Percentiles rank a stretch among this genome's conserved stretches.
Evolutionary conservation across 1,140 invertebrate genomes (phyloP).

Genomic region (Dolichoris vasculosae): DNA sequence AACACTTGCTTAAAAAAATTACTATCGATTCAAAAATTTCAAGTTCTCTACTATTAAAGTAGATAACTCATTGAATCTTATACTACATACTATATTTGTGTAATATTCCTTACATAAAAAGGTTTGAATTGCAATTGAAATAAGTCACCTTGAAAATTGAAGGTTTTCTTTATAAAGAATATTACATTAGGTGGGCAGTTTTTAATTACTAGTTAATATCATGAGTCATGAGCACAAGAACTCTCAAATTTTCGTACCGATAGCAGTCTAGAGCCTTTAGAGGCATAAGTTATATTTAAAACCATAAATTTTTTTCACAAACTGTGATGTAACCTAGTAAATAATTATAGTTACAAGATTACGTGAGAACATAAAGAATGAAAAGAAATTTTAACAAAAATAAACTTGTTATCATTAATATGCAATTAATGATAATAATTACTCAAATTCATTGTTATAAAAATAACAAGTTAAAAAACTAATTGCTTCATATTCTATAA

Average conservation of each 20-base stretch:
- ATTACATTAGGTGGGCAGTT: constrained; percentile 46
- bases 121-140: constrained; percentile 41
- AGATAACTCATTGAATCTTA: constrained; percentile 38
- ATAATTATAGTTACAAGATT: constrained; percentile 7
- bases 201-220: constrained; percentile 48
- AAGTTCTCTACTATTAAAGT: constrained; percentile 41
- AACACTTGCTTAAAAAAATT: constrained; percentile 39
- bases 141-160: neutral
- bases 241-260: constrained; percentile 48
- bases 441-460: constrained; percentile 20
- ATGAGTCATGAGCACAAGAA: constrained; percentile 35
- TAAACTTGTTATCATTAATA: constrained; percentile 1
- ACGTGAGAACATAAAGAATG: neutral
- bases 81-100: constrained; percentile 40
- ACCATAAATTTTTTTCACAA: constrained; percentile 22
- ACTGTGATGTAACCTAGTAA: constrained; percentile 12
- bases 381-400: constrained; percentile 36
- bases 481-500: constrained; percentile 8
- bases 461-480: constrained; percentile 30
- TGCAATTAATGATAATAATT: constrained; percentile 29
- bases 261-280: constrained; percentile 40
- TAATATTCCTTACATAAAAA: constrained; percentile 35
- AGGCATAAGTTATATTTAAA: constrained; percentile 31
- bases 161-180: constrained; percentile 25
- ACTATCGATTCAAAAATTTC: constrained; percentile 46